Evolutionary conservation across 2,797 vertebrate species (phyloP).

Genomic region (Rhinophrynus dorsalis): DNA sequence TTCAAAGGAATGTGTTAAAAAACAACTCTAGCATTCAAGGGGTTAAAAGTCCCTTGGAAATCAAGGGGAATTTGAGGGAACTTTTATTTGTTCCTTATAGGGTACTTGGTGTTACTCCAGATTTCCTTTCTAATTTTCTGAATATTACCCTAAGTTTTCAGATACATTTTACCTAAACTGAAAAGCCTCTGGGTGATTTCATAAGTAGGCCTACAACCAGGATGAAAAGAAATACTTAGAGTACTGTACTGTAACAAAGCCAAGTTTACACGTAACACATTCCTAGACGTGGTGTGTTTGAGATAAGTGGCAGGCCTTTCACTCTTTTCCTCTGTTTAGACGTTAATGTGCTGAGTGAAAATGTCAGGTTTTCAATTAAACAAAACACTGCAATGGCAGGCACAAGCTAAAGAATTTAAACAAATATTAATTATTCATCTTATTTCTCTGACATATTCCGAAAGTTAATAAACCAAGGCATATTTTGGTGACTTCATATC

Average conservation of each 20-base stretch:
- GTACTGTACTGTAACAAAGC: conserved; percentile 8
- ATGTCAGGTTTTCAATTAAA: conserved; percentile 66
- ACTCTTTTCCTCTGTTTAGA: conserved; percentile 59
- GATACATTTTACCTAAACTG: conserved; percentile 12
- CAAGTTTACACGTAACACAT: conserved; percentile 56
- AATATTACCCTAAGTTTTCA: conserved; percentile 16
- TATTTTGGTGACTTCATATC: conserved; percentile 55
- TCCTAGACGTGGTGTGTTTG: conserved; percentile 63
- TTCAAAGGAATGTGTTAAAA: no score
- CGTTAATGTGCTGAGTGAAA: conserved; percentile 67
- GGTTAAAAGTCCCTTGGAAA: no score
- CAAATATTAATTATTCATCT: conserved; percentile 62
- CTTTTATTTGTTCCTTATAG: no score
- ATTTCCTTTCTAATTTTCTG: no score
- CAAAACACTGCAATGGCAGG: conserved; percentile 62
- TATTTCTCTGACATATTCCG: conserved; percentile 55
- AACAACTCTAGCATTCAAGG: no score
- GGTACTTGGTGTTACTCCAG: no score
- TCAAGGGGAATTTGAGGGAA: no score
- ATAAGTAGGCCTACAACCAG: conserved; percentile 28
- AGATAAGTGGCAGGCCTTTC: conserved; percentile 62
- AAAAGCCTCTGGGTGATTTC: conserved; percentile 26
- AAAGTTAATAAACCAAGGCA: conserved; percentile 62
- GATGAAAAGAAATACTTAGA: conserved; percentile 50
- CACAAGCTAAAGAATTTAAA: conserved; percentile 59